Percentiles rank a stretch among this genome's conserved stretches.
These are phyloP conservation scores for Magallana ariakensis DNA, from an alignment of 1,140 invertebrate species.

Conservation along the genomic window DNA sequence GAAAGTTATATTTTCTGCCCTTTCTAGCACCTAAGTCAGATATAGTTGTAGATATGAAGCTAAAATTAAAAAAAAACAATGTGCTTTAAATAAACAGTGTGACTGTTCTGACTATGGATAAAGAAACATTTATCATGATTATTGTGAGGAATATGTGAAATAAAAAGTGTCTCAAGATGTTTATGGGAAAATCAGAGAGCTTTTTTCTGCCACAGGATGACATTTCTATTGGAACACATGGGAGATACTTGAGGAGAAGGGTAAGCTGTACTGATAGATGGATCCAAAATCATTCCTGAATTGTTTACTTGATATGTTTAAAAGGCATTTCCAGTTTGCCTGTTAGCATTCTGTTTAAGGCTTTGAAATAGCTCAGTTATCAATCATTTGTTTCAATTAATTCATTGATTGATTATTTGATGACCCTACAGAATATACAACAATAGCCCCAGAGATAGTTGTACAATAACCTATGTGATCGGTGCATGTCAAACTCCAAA, in stretches of 20 bases:
- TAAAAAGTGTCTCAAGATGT: not conserved
- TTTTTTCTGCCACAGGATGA: not conserved
- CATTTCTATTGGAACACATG: not conserved
- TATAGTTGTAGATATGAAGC: no score
- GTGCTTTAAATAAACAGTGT: no score
- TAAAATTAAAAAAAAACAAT: no score
- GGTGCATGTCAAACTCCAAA: not conserved
- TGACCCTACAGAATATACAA: not conserved
- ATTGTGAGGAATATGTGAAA: no score
- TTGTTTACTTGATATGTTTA: no score
- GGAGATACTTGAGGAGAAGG: slow-evolving; percentile 11
- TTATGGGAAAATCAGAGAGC: not conserved
- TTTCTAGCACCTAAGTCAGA: no score
- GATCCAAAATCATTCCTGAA: not conserved
- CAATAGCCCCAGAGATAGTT: no score
- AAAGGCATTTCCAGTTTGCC: no score
- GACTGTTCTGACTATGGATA: no score
- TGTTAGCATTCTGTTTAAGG: no score
- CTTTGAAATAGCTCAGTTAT: not conserved
- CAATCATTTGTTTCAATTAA: not conserved
- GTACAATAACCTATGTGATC: not conserved
- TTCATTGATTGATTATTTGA: not conserved
- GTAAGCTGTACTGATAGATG: not conserved
- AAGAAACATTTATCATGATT: no score
- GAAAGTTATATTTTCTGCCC: not conserved